Conservation (phyloP, 2,888 invertebrate species). For the Stictocephala bisonia region DNA sequence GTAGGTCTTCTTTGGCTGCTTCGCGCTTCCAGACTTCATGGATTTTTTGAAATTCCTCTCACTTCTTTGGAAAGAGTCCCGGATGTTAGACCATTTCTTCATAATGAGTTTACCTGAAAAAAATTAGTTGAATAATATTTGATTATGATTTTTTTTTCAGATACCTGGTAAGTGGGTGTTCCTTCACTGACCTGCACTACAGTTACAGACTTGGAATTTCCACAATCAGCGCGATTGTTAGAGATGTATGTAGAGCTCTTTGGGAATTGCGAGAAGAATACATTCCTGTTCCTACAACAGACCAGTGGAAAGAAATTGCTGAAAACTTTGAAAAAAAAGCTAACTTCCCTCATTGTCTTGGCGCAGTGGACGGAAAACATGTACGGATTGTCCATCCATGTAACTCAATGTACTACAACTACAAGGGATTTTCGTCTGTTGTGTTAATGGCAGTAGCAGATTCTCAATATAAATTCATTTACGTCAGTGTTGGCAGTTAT, state of each 20-base stretch:
- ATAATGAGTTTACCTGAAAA: conserved; percentile 15
- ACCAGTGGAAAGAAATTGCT: conserved; percentile 47
- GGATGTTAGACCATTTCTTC: conserved; percentile 26
- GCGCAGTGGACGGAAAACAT: conserved; percentile 50
- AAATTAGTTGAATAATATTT: conserved; percentile 2
- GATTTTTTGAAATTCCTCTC: conserved; percentile 16
- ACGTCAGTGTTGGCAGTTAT: conserved; percentile 60
- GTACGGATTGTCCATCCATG: conserved; percentile 47
- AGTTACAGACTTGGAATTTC: conserved; percentile 60
- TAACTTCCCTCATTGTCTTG: conserved; percentile 51
- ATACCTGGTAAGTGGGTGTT: conserved; percentile 59
- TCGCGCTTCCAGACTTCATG: conserved; percentile 23
- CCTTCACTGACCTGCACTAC: conserved; percentile 60
- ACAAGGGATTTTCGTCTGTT: conserved; percentile 48
- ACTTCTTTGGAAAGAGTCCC: conserved; percentile 33
- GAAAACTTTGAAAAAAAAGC: conserved; percentile 46
- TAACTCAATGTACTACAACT: conserved; percentile 50
- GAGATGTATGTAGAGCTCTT: conserved; percentile 56
- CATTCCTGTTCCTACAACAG: conserved; percentile 46
- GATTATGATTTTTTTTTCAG: conserved; percentile 53
- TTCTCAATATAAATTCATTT: conserved; percentile 51
- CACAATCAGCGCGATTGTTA: conserved; percentile 60
- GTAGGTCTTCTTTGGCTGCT: conserved; percentile 17
- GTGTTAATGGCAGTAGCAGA: conserved; percentile 50
- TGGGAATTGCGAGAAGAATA: conserved; percentile 51